Conservation (phyloP, 2,888 invertebrate species). For the Drosophila longiperda region DNA sequence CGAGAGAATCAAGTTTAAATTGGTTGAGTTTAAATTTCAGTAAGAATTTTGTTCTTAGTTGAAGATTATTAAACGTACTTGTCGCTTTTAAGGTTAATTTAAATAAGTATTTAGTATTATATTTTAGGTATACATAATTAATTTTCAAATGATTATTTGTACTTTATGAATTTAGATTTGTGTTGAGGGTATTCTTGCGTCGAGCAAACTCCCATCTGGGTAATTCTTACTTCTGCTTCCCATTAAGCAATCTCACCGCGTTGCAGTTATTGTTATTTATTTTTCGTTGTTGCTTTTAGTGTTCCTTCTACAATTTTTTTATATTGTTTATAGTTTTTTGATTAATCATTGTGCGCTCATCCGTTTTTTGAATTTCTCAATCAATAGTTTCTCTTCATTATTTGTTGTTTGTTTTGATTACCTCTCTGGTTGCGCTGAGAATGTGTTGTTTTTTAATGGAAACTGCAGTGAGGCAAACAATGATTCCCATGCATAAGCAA, state of each 20-base stretch:
- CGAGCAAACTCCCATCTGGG: not conserved
- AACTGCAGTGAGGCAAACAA: conserved; percentile 27
- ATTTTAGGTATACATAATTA: not conserved
- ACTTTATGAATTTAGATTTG: not conserved
- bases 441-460: conserved; percentile 44
- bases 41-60: not conserved
- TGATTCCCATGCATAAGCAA: conserved; percentile 36
- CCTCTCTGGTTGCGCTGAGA: conserved; percentile 24
- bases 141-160: not conserved
- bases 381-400: conserved; percentile 39
- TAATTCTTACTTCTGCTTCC: conserved; percentile 12
- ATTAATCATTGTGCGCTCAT: conserved; percentile 66
- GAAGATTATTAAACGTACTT: not conserved
- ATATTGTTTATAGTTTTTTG: conserved; percentile 48
- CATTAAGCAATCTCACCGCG: conserved; percentile 45
- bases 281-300: conserved; percentile 39
- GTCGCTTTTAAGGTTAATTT: not conserved
- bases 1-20: not conserved
- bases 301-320: conserved; percentile 21
- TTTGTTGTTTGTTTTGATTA: conserved; percentile 41
- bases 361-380: conserved; percentile 52
- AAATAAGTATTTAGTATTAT: not conserved
- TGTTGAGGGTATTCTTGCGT: not conserved
- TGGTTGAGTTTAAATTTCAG: not conserved
- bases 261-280: conserved; percentile 57